phyloP scores from a whole-genome alignment of 1,140 invertebrate genomes.

The Papilio xuthus region DNA sequence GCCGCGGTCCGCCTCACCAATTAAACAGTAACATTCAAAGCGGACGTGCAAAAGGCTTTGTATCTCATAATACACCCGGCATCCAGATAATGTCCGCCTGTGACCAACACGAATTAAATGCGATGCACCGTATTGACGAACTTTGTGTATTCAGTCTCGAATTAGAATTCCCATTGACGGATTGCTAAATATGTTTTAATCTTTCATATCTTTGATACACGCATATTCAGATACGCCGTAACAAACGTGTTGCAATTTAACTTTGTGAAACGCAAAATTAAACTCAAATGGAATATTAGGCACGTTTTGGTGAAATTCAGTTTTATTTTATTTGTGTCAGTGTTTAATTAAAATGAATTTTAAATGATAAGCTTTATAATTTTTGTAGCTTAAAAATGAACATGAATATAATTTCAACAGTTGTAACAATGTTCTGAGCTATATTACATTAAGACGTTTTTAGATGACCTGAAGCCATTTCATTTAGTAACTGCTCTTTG shows the following conservation, averaged over 20 bases:
- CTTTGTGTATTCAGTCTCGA: constrained; percentile 25
- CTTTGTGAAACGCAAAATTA: neutral
- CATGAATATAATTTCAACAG: neutral
- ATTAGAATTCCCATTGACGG: constrained; percentile 33
- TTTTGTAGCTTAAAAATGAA: neutral
- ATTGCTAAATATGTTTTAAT: constrained; percentile 37
- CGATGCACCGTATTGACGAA: constrained; percentile 32
- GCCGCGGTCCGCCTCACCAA: constrained; percentile 59
- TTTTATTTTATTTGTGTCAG: neutral
- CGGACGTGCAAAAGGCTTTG: constrained; percentile 63
- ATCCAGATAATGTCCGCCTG: constrained; percentile 47
- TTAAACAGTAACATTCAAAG: constrained; percentile 65
- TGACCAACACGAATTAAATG: constrained; percentile 53
- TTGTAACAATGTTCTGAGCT: neutral
- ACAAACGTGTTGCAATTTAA: constrained; percentile 38
- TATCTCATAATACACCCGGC: constrained; percentile 69
- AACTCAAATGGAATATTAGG: neutral
- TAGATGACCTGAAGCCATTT: constrained; percentile 30
- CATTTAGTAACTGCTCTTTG: constrained; percentile 32
- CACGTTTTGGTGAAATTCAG: neutral
- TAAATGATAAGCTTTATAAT: neutral
- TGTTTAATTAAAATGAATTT: neutral
- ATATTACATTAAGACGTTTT: constrained; percentile 18
- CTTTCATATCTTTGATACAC: constrained; percentile 38
- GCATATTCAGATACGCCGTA: neutral